Conservation (phyloP, 1,140 invertebrate genomes). For the Hycleus cichorii region DNA sequence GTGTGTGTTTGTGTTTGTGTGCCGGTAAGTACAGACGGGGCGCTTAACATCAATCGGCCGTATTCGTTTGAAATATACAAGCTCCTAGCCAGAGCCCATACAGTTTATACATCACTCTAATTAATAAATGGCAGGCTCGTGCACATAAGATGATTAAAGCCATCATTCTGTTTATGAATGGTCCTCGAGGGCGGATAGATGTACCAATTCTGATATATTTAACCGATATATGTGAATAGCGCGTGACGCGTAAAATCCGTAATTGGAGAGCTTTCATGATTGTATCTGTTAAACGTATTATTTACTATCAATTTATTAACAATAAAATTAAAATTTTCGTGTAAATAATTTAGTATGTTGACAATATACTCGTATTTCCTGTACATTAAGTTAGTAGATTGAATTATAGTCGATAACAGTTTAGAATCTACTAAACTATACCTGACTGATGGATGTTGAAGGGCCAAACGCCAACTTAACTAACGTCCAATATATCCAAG, state of each 20-base stretch:
- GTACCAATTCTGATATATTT: conserved; percentile 10
- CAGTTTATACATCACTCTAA: conserved; percentile 37
- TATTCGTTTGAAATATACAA: conserved; percentile 37
- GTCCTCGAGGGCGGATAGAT: conserved; percentile 11
- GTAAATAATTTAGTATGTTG: neutral
- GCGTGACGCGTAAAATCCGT: conserved; percentile 12
- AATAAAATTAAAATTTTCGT: neutral
- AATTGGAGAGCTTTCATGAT: conserved; percentile 2
- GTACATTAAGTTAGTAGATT: neutral
- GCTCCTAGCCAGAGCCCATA: conserved; percentile 33
- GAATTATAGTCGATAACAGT: neutral
- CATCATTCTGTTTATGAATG: conserved; percentile 10
- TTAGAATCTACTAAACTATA: conserved; percentile 6
- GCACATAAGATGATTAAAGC: conserved; percentile 18
- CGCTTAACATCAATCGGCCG: conserved; percentile 36
- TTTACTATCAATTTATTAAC: neutral
- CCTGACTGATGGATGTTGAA: conserved; percentile 15
- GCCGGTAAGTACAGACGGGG: conserved; percentile 15
- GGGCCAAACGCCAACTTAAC: conserved; percentile 8
- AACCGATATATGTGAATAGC: conserved; percentile 5
- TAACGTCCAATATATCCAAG: conserved; percentile 1
- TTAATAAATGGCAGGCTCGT: conserved; percentile 36
- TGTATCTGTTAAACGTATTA: neutral
- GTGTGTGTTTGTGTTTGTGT: conserved; percentile 15
- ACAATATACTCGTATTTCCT: neutral